These are phyloP conservation scores for Pachydiplax longipennis DNA, from an alignment of 2,888 invertebrate species.

Conservation along the genomic window DNA sequence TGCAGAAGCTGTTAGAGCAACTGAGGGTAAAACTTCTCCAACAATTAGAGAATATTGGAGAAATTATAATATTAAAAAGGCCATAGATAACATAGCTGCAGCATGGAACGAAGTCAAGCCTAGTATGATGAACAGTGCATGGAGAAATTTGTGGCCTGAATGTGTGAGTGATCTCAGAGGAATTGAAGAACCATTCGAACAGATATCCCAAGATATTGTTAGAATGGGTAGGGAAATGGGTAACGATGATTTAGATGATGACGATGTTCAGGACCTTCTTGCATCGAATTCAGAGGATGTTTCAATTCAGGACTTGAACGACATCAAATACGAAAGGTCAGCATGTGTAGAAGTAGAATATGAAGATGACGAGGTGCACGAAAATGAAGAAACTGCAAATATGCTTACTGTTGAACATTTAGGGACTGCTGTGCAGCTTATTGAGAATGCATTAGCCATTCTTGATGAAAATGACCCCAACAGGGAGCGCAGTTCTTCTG, in stretches of 20 bases:
- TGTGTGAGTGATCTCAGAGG: neutral
- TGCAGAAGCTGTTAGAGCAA: neutral
- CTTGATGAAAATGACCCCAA: neutral
- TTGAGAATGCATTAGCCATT: neutral
- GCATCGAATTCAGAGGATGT: neutral
- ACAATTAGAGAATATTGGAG: neutral
- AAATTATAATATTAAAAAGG: neutral
- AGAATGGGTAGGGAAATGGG: neutral
- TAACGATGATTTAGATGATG: neutral
- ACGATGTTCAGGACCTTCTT: neutral
- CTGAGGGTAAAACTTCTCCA: neutral
- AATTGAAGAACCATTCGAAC: neutral
- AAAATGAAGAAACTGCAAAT: neutral
- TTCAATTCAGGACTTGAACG: neutral
- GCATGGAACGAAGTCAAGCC: neutral
- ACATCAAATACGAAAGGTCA: neutral
- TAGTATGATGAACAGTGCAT: neutral
- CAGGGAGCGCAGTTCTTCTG: neutral
- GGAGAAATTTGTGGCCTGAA: neutral
- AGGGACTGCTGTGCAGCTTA: neutral
- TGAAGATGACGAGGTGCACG: neutral
- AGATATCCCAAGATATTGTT: neutral
- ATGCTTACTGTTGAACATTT: neutral
- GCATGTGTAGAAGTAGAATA: neutral
- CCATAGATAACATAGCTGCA: neutral